phyloP scores from a whole-genome alignment of 2,113 vertebrate genomes.

The Dromaius novaehollandiae region DNA sequence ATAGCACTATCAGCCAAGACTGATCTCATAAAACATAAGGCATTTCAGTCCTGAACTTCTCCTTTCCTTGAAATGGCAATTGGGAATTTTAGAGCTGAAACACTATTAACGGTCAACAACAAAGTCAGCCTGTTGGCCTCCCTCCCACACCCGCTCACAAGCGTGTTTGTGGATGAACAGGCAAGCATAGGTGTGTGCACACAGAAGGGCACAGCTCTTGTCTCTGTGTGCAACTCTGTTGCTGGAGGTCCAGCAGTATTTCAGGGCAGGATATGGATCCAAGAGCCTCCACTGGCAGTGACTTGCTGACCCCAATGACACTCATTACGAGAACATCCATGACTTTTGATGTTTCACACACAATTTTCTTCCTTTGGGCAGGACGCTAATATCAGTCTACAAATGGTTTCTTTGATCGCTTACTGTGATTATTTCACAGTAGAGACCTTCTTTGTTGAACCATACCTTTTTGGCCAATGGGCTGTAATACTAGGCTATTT shows the following conservation, averaged over 20 bases:
- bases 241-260: neutral
- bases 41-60: neutral
- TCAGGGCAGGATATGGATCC: neutral
- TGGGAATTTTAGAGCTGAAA: neutral
- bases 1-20: rapidly evolving
- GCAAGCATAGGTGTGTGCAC: rapidly evolving
- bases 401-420: neutral
- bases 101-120: neutral
- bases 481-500: neutral
- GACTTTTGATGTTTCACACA: neutral
- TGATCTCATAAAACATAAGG: no score
- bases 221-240: neutral
- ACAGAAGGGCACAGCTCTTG: neutral
- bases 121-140: neutral
- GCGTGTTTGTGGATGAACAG: rapidly evolving
- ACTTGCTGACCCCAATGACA: neutral
- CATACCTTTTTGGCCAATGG: neutral
- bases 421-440: neutral
- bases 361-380: neutral
- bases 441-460: neutral
- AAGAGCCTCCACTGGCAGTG: neutral
- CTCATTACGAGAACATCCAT: neutral
- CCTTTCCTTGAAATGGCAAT: neutral
- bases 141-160: neutral
- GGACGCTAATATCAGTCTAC: neutral